A percentile compares a stretch with the other conserved stretches of the same genome.
Evolutionary conservation across 2,888 invertebrate species (phyloP).

Genomic region (Ceramica pisi): DNA sequence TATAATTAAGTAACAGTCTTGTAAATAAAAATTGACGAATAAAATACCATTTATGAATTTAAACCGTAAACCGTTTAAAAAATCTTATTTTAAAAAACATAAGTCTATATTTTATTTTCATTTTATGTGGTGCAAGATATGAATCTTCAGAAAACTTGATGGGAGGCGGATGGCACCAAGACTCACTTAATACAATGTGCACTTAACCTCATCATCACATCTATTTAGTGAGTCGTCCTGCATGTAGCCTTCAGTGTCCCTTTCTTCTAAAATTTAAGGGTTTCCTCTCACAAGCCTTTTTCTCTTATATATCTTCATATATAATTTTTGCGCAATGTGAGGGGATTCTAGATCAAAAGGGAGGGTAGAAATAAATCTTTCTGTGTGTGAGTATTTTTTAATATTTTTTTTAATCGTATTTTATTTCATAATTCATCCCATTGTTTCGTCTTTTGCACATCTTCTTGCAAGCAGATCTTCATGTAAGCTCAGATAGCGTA

Average conservation of each 20-base stretch:
- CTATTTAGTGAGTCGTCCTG: slow-evolving; percentile 7
- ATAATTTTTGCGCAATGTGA: slow-evolving; percentile 2
- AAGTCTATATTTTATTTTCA: too few species aligned
- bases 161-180: too few species aligned
- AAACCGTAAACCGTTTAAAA: too few species aligned
- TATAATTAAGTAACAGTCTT: too few species aligned
- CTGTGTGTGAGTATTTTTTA: slow-evolving; percentile 39
- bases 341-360: slow-evolving; percentile 5
- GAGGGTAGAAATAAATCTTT: neutral
- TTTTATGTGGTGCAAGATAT: too few species aligned
- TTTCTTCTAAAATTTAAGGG: slow-evolving; percentile 6
- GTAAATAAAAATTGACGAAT: too few species aligned
- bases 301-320: neutral
- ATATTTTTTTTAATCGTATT: neutral
- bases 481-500: too few species aligned
- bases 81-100: too few species aligned
- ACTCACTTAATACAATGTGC: too few species aligned
- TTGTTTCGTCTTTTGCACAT: neutral
- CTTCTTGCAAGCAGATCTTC: neutral
- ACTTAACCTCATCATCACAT: too few species aligned
- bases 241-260: slow-evolving; percentile 7
- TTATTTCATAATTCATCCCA: neutral
- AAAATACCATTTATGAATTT: too few species aligned
- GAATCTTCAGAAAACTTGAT: too few species aligned
- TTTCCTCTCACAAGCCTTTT: slow-evolving; percentile 7